These are phyloP conservation scores for Vimba vimba DNA, from an alignment of 2,113 vertebrate genomes.

Conservation along the genomic window DNA sequence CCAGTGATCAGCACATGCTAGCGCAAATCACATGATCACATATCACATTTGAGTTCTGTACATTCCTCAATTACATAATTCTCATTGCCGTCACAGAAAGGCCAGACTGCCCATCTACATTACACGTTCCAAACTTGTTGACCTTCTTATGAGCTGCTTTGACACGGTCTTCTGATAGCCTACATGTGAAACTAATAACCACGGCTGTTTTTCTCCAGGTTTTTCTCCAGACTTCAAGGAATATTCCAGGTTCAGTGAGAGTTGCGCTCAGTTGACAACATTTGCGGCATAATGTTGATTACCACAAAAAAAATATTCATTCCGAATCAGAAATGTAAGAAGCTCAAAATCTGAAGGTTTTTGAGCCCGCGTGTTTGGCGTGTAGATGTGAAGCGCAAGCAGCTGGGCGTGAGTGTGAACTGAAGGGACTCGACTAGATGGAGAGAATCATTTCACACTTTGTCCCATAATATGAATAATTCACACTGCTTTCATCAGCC, in stretches of 20 bases:
- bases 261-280: background rate
- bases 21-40: background rate
- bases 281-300: background rate
- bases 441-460: slow-evolving; percentile 35
- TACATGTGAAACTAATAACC: slow-evolving; percentile 24
- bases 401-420: slow-evolving; percentile 26
- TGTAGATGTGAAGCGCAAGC: background rate
- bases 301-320: background rate
- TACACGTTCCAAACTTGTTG: slow-evolving; percentile 14
- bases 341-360: background rate
- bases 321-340: background rate
- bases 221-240: background rate
- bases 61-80: slow-evolving; percentile 5
- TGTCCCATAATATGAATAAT: slow-evolving; percentile 48
- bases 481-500: slow-evolving; percentile 43
- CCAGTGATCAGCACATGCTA: background rate
- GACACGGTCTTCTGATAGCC: background rate
- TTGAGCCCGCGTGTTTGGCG: background rate
- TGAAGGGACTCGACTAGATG: background rate
- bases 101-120: background rate
- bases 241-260: background rate
- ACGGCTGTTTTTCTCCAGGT: background rate
- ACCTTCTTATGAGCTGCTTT: background rate
- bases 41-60: slow-evolving; percentile 16
- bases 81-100: slow-evolving; percentile 5